phyloP scores from a whole-genome alignment of 2,797 vertebrate species.

The Acanthiza pusilla region DNA sequence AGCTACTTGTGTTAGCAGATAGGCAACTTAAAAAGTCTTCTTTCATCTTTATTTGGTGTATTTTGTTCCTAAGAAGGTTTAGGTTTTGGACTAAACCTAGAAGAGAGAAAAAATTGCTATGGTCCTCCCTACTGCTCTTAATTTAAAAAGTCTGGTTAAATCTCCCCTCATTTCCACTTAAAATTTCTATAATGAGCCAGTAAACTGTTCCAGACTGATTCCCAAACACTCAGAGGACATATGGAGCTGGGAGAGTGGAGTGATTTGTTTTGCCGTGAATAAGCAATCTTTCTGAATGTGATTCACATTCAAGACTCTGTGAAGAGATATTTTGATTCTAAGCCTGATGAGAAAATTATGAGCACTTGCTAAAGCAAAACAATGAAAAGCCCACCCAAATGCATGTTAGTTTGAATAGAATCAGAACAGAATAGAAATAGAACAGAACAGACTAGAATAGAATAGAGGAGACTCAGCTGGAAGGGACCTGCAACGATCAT shows the following conservation, averaged over 20 bases:
- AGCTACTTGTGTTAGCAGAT: background rate
- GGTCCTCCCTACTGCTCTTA: background rate
- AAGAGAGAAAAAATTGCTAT: background rate
- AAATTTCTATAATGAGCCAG: background rate
- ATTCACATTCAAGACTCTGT: background rate
- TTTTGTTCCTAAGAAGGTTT: background rate
- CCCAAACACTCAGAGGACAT: background rate
- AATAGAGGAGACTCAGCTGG: background rate
- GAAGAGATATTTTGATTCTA: background rate
- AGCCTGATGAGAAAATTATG: background rate
- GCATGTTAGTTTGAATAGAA: background rate
- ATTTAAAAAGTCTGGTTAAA: background rate
- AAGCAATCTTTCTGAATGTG: background rate
- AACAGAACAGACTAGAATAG: background rate
- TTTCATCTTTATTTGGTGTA: background rate
- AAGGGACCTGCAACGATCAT: accelerated
- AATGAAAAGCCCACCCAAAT: background rate
- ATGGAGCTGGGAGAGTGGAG: accelerated
- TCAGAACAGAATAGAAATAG: background rate
- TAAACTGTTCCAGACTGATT: background rate
- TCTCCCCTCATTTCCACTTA: background rate
- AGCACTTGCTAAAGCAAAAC: background rate
- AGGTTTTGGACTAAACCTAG: background rate
- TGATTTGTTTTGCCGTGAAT: background rate
- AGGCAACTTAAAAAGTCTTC: background rate